Conservation (phyloP, 2,888 invertebrate species). For the Alsophila aescularia region DNA sequence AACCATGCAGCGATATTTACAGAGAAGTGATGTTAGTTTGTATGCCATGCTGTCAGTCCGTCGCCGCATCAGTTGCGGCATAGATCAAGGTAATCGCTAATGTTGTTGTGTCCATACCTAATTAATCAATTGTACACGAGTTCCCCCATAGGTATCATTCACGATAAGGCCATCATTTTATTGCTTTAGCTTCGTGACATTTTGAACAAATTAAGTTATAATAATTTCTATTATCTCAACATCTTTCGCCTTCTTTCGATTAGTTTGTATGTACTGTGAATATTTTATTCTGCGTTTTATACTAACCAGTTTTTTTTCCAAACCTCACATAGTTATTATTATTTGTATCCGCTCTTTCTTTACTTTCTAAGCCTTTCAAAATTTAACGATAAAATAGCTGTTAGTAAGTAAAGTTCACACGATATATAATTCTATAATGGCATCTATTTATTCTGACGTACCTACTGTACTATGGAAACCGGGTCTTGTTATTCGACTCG, state of each 20-base stretch:
- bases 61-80: conserved; percentile 40
- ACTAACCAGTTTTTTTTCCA: too few species aligned
- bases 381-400: too few species aligned
- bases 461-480: conserved; percentile 43
- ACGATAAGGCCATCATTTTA: not conserved
- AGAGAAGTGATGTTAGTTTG: not conserved
- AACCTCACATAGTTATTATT: too few species aligned
- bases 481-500: conserved; percentile 48
- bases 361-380: not conserved
- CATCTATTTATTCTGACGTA: conserved; percentile 6
- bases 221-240: too few species aligned
- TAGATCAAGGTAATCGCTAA: conserved; percentile 59
- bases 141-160: conserved; percentile 32
- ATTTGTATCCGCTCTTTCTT: too few species aligned
- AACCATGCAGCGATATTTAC: conserved; percentile 4
- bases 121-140: conserved; percentile 21
- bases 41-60: not conserved
- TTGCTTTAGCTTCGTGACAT: not conserved
- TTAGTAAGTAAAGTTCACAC: not conserved
- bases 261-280: too few species aligned
- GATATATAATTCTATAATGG: too few species aligned
- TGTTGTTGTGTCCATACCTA: conserved; percentile 18
- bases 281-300: too few species aligned
- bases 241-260: too few species aligned
- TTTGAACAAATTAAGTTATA: too few species aligned